A percentile compares a stretch with the other conserved stretches of the same genome.
phyloP scores from a whole-genome alignment of 2,797 vertebrate genomes.

The Fratercula arctica region DNA sequence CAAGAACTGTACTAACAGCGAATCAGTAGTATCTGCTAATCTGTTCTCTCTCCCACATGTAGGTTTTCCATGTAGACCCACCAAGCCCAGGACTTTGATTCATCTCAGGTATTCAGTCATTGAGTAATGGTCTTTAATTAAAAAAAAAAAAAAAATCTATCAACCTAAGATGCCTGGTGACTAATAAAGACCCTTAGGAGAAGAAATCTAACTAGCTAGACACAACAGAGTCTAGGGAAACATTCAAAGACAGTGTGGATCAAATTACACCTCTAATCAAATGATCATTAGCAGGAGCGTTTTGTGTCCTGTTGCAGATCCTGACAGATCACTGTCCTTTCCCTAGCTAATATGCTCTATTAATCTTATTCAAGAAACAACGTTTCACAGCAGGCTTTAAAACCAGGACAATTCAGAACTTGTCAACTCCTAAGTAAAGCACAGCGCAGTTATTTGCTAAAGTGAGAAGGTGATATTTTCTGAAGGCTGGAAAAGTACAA shows the following conservation, averaged over 20 bases:
- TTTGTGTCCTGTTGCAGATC: background rate
- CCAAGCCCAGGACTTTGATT: background rate
- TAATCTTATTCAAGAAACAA: conserved; percentile 28
- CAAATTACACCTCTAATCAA: conserved; percentile 31
- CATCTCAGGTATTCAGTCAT: background rate
- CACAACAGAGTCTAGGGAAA: conserved; percentile 3
- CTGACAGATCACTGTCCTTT: conserved; percentile 24
- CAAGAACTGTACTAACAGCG: background rate
- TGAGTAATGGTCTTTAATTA: conserved; percentile 21
- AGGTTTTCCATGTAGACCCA: background rate
- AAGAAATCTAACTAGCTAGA: background rate
- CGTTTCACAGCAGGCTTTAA: background rate
- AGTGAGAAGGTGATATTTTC: background rate
- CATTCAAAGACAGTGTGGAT: background rate
- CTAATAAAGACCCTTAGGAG: conserved; percentile 35
- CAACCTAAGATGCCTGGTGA: background rate
- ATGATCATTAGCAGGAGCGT: conserved; percentile 11
- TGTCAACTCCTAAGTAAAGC: background rate
- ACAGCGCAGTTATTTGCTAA: background rate
- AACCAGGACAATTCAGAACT: background rate
- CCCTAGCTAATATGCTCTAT: background rate
- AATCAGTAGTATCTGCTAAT: background rate
- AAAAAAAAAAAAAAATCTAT: background rate
- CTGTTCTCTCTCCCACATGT: background rate
- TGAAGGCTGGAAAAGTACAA: background rate